These are phyloP conservation scores for Herpailurus yagouaroundi DNA, from an alignment of 2,113 vertebrate species.

Conservation along the genomic window DNA sequence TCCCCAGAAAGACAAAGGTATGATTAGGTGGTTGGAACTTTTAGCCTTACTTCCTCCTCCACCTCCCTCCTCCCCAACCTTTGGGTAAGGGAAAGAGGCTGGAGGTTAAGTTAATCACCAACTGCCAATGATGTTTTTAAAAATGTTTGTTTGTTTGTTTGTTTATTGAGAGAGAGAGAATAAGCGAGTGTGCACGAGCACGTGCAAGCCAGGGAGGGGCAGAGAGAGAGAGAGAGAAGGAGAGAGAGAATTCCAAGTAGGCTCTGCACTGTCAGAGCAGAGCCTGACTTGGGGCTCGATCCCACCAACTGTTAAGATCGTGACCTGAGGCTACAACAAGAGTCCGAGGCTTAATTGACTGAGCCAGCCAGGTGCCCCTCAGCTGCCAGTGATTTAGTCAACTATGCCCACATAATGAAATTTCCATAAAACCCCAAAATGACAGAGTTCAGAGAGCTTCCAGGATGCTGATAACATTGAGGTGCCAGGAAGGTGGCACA, in stretches of 20 bases:
- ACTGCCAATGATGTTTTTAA: background rate
- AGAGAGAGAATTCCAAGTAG: no score
- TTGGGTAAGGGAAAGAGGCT: background rate
- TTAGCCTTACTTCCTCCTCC: background rate
- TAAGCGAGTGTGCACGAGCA: no score
- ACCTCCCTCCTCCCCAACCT: background rate
- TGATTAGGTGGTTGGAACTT: background rate
- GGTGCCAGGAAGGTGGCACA: background rate
- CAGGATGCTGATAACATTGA: background rate
- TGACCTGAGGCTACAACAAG: no score
- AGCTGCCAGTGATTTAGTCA: background rate
- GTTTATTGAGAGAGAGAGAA: no score
- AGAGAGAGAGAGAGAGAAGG: no score
- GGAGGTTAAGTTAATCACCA: background rate
- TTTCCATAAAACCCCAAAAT: background rate
- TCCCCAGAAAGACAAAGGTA: background rate
- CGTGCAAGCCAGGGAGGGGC: no score
- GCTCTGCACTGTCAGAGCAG: no score
- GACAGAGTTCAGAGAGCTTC: background rate
- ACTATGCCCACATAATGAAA: background rate
- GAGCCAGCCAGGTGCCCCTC: no score
- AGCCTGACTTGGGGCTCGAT: no score
- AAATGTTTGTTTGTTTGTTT: no score
- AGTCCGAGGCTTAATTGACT: no score
- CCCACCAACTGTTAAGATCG: no score